Evolutionary conservation across 2,888 invertebrate species (phyloP).

Genomic region (Cephus rjabovi): DNA sequence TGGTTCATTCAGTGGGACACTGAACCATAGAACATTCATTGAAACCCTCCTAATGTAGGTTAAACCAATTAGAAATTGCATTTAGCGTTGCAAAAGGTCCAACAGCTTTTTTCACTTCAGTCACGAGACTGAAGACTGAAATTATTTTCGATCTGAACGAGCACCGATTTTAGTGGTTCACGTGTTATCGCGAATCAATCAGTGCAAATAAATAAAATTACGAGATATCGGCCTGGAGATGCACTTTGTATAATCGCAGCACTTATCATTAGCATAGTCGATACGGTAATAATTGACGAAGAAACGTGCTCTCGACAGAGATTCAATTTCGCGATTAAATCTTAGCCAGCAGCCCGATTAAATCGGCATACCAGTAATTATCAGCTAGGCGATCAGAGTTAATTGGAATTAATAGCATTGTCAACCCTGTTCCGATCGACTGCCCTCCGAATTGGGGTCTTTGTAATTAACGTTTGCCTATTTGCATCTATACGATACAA

Average conservation of each 20-base stretch:
- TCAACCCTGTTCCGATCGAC: conserved; percentile 1
- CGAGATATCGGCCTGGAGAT: neutral
- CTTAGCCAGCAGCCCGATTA: neutral
- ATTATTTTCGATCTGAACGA: neutral
- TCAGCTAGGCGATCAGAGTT: neutral
- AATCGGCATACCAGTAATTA: neutral
- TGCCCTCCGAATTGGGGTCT: neutral
- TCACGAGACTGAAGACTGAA: neutral
- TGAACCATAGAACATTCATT: neutral
- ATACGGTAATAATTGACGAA: neutral
- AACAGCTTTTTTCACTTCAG: neutral
- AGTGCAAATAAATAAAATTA: neutral
- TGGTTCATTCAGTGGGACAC: neutral
- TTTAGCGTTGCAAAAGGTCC: neutral
- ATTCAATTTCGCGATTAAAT: neutral
- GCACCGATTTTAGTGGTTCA: neutral
- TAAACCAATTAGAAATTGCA: neutral
- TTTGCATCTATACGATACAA: neutral
- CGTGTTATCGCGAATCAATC: neutral
- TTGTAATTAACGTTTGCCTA: conserved; percentile 1
- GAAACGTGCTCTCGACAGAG: neutral
- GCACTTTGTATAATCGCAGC: neutral
- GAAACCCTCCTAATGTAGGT: neutral
- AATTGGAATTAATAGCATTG: conserved; percentile 4
- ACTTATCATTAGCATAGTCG: neutral